Evolutionary conservation across 2,113 vertebrate species (phyloP).

Genomic region (Rhodinocichla rosea): DNA sequence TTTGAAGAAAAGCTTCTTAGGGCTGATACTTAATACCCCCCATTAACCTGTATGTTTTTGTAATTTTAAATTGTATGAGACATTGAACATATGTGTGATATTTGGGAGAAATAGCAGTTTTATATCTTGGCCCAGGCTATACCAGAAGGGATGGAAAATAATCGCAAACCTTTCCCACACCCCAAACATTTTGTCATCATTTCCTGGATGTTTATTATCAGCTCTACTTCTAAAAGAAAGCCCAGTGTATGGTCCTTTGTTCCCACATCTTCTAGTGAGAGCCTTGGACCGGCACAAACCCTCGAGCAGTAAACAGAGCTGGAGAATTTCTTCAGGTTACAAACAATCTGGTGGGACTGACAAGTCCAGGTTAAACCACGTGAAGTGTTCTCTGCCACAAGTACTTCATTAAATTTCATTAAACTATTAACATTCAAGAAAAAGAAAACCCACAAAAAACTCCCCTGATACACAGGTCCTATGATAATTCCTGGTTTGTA

Average conservation of each 20-base stretch:
- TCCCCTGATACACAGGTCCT: background rate
- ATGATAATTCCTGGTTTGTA: background rate
- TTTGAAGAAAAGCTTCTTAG: background rate
- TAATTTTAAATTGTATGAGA: background rate
- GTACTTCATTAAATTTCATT: background rate
- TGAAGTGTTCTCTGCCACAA: background rate
- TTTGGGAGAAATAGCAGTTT: background rate
- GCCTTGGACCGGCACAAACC: background rate
- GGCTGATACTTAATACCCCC: fast-evolving
- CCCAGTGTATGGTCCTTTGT: background rate
- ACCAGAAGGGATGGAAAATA: background rate
- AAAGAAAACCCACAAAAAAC: background rate
- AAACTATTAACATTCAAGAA: background rate
- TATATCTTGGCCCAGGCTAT: background rate
- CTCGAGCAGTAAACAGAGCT: background rate
- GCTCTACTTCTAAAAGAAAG: background rate
- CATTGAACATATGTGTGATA: background rate
- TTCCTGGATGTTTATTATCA: background rate
- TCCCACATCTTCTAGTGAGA: background rate
- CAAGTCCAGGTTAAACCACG: background rate
- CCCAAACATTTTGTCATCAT: background rate
- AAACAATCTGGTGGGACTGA: background rate
- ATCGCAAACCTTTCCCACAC: background rate
- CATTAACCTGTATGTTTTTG: background rate
- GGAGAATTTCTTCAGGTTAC: background rate